These are phyloP conservation scores for Lagodon rhomboides DNA, from an alignment of 2,797 vertebrate species.

Conservation along the genomic window DNA sequence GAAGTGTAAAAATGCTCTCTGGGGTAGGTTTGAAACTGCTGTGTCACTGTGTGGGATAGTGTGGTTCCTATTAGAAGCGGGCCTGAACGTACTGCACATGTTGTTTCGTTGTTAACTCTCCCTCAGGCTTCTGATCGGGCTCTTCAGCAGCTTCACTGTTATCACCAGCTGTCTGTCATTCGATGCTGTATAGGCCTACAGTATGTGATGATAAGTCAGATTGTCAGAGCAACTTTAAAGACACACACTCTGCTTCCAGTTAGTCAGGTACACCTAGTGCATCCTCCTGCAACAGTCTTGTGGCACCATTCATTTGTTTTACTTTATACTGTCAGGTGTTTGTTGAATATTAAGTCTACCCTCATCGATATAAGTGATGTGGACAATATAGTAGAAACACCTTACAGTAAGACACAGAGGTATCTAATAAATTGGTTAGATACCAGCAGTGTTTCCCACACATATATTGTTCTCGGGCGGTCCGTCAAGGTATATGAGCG, in stretches of 20 bases:
- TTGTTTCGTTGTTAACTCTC: neutral
- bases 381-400: neutral
- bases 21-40: neutral
- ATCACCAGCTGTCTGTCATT: neutral
- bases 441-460: no score
- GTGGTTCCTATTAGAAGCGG: neutral
- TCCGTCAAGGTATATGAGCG: no score
- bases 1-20: neutral
- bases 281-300: neutral
- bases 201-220: neutral
- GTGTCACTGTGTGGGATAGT: slow-evolving; percentile 6
- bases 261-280: neutral
- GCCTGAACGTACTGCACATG: no score
- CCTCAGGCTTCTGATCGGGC: neutral
- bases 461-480: no score
- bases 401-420: neutral
- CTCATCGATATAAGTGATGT: neutral
- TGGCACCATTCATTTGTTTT: neutral
- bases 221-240: neutral
- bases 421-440: no score
- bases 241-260: neutral
- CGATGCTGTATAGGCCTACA: neutral
- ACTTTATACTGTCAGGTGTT: neutral
- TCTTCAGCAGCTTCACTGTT: neutral
- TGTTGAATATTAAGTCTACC: neutral